These are phyloP conservation scores for Eupristina koningsbergeri DNA, from an alignment of 1,140 invertebrate species.

Conservation along the genomic window DNA sequence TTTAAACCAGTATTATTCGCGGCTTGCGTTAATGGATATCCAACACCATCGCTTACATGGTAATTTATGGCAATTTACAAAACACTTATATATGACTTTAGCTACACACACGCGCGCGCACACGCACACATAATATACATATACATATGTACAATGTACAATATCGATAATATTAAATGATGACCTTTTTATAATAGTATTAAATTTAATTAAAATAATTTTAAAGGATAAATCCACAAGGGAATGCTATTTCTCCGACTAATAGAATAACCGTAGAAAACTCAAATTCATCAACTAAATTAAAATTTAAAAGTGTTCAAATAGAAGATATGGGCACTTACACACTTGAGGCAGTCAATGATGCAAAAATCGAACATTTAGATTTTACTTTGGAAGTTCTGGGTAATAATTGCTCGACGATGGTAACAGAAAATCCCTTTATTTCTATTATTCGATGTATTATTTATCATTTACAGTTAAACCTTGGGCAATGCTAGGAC, in stretches of 20 bases:
- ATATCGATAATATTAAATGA: too few species aligned
- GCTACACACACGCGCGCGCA: too few species aligned
- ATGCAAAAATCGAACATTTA: conserved; percentile 49
- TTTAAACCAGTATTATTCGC: conserved; percentile 29
- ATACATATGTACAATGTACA: too few species aligned
- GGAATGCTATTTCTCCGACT: conserved; percentile 53
- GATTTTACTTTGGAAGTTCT: conserved; percentile 60
- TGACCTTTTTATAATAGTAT: too few species aligned
- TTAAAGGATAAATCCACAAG: conserved; percentile 58
- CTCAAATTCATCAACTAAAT: conserved; percentile 31
- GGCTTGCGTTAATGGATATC: conserved; percentile 37
- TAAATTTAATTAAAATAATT: conserved; percentile 5
- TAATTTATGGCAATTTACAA: background rate
- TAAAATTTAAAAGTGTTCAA: conserved; percentile 55
- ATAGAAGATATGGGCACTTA: conserved; percentile 60
- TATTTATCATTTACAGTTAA: conserved; percentile 2
- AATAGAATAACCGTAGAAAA: conserved; percentile 47
- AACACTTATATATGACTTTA: background rate
- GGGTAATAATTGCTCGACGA: conserved; percentile 46
- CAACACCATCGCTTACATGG: conserved; percentile 37
- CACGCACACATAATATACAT: too few species aligned
- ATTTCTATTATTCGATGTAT: background rate
- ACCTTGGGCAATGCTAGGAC: conserved; percentile 1
- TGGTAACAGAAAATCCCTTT: background rate
- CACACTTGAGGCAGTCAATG: conserved; percentile 55